Conservation (phyloP, 2,888 invertebrate genomes). For the Xiphydria camelus region DNA sequence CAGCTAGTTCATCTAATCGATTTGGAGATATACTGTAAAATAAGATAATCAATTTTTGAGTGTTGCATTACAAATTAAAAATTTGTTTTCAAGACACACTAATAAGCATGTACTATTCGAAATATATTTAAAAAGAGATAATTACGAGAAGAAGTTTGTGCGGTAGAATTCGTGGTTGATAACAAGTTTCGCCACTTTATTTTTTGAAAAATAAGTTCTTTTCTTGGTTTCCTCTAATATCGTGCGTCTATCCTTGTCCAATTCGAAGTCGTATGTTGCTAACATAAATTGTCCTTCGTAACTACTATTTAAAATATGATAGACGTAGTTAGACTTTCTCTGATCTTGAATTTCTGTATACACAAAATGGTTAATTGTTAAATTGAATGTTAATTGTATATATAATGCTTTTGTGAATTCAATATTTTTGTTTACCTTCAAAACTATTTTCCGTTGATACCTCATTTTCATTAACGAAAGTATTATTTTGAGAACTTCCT, state of each 20-base stretch:
- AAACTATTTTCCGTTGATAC: no score
- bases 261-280: conserved; percentile 5
- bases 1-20: conserved; percentile 7
- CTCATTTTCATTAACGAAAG: no score
- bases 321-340: conserved; percentile 15
- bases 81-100: neutral
- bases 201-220: conserved; percentile 12
- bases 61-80: neutral
- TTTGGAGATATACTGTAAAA: conserved; percentile 10
- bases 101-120: neutral
- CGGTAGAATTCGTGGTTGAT: conserved; percentile 15
- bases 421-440: no score
- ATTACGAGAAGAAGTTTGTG: no score
- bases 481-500: no score
- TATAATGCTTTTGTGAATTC: no score
- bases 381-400: no score
- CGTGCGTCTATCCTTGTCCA: conserved; percentile 9
- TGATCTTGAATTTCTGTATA: no score
- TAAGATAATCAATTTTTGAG: conserved; percentile 4
- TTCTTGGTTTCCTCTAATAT: conserved; percentile 9
- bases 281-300: conserved; percentile 12
- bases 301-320: conserved; percentile 10
- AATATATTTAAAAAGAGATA: conserved; percentile 1
- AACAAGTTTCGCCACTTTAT: conserved; percentile 17
- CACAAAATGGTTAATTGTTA: no score